phyloP scores from a whole-genome alignment of 2,797 vertebrate genomes.

The Dipus sagitta region DNA sequence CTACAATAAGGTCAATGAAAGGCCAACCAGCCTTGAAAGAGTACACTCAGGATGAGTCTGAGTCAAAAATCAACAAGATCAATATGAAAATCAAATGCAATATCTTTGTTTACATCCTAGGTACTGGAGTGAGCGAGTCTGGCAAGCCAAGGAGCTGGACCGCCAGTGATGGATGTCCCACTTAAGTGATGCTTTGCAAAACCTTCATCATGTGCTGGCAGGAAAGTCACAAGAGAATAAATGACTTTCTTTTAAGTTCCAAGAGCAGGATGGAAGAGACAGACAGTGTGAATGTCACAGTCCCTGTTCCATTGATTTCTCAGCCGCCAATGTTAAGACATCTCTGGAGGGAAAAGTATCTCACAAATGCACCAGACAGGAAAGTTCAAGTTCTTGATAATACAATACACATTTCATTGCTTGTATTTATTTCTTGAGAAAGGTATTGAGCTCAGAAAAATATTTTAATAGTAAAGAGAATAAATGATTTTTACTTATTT shows the following conservation, averaged over 20 bases:
- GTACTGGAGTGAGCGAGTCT: conserved; percentile 84
- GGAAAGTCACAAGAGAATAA: conserved; percentile 87
- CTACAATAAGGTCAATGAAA: conserved; percentile 71
- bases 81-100: conserved; percentile 89
- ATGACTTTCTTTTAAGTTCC: conserved; percentile 88
- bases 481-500: not conserved
- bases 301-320: conserved; percentile 85
- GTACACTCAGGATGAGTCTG: conserved; percentile 67
- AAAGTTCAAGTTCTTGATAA: conserved; percentile 70
- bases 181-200: conserved; percentile 87
- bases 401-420: conserved; percentile 59
- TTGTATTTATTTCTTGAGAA: conserved; percentile 1
- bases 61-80: conserved; percentile 83
- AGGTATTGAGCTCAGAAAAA: not conserved
- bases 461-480: not conserved
- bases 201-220: conserved; percentile 86
- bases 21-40: conserved; percentile 74
- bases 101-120: conserved; percentile 87
- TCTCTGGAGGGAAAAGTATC: conserved; percentile 67
- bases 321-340: conserved; percentile 71
- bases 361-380: conserved; percentile 65
- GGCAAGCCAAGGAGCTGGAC: conserved; percentile 73
- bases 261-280: conserved; percentile 82
- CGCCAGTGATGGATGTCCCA: conserved; percentile 84
- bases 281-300: conserved; percentile 80